Evolutionary conservation across 2,797 vertebrate species (phyloP), one percentile per base, ranked within the genome.

Genomic region (Molothrus aeneus): DNA sequence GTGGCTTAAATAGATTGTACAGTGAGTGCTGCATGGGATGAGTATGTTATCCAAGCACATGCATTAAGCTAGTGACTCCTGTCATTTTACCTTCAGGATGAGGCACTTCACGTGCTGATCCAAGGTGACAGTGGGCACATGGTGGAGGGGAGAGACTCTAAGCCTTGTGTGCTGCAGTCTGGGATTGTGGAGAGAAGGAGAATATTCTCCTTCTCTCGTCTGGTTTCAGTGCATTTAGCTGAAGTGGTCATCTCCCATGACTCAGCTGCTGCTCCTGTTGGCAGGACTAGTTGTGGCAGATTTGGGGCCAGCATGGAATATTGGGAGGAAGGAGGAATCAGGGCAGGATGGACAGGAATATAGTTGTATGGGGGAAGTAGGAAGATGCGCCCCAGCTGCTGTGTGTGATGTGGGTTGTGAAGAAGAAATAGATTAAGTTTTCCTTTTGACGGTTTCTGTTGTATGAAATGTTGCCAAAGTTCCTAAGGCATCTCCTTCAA

Each of bases 241-340:
- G 88, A 64, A 34, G 38, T 77, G 83, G 80, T 95, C 89, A 88
- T 42, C 65, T 90, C 47, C 66, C 66, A 68, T 95, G 96, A 96
- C 90, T 96, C 95, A 95, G 95, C 95, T 94, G 78, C 90, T 95
- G 78, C 82, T 96, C 60, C 77, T 86, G 48, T 83, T 96, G 95
- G 92, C 91, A 96, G 88, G 54, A 94, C 85, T 92, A 92, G 93
- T 93, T 92, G 92, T 86, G 91, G 90, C 77, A 95, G 77, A 96
- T 66, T 34, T 3, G 1, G 22, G 77, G 87, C 91, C 94, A 97
- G 71, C 51, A 9, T 20, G 36, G 32, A 92, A 53, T 45, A 26
- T 0, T 48, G 59, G 63, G 63, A 79, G 45, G 70, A 75, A 71
- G 36, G 40, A 84, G 54, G 56, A 88, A 56, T n/a, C 34, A 59